Evolutionary conservation across 2,113 vertebrate species (phyloP).

Genomic region (Mesocricetus auratus): DNA sequence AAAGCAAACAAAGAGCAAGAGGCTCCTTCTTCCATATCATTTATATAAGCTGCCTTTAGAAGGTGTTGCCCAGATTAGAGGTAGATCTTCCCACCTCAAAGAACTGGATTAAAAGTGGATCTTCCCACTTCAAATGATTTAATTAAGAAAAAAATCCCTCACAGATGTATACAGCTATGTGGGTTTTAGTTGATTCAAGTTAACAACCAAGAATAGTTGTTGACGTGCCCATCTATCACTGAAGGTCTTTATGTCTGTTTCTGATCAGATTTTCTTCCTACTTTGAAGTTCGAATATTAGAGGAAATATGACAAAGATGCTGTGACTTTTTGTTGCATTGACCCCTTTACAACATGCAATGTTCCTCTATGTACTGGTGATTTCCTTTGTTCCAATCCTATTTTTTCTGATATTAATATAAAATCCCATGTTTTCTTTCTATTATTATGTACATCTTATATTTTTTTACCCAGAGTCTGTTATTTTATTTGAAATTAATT

Average conservation of each 20-base stretch:
- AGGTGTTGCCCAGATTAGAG: background rate
- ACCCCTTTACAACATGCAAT: background rate
- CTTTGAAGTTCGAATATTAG: background rate
- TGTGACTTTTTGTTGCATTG: background rate
- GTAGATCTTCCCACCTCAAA: background rate
- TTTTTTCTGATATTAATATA: background rate
- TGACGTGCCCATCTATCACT: background rate
- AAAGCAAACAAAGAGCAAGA: background rate
- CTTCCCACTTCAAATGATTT: background rate
- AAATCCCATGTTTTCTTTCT: background rate
- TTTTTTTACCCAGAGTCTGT: background rate
- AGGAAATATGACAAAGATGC: background rate
- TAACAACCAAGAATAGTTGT: background rate
- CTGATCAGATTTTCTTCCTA: background rate
- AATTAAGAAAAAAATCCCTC: background rate
- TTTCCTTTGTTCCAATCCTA: background rate
- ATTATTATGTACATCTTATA: background rate
- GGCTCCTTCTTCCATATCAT: background rate
- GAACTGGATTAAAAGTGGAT: background rate
- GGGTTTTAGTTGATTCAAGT: background rate
- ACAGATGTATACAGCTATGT: background rate
- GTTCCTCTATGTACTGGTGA: background rate
- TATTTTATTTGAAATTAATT: background rate
- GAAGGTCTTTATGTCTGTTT: background rate
- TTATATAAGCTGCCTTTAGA: background rate